phyloP scores from a whole-genome alignment of 2,113 vertebrate species.

The Lepidothrix coronata region DNA sequence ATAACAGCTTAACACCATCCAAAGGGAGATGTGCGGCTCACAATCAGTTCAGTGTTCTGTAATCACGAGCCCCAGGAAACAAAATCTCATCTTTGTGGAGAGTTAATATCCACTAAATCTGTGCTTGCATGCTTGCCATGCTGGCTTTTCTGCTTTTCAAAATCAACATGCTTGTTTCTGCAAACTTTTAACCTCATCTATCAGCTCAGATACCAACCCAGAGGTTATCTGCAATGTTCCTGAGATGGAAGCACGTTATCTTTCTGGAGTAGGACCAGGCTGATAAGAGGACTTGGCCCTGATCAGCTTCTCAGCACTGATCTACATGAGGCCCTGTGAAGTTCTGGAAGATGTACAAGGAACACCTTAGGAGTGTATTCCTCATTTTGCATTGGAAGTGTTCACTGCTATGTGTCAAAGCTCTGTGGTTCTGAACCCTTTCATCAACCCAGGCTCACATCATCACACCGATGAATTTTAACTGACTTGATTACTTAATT shows the following conservation, averaged over 20 bases:
- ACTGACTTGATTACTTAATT: neutral
- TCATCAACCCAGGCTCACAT: neutral
- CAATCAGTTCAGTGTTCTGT: neutral
- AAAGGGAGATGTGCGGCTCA: neutral
- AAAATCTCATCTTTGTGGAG: neutral
- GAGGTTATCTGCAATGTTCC: neutral
- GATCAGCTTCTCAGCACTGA: neutral
- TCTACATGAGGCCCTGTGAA: neutral
- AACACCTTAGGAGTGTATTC: neutral
- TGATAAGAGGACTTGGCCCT: neutral
- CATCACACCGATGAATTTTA: neutral
- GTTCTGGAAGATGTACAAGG: neutral
- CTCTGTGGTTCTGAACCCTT: neutral
- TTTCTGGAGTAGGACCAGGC: neutral
- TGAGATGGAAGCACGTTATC: neutral
- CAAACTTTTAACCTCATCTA: neutral
- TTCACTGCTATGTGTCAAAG: neutral
- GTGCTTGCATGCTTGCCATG: neutral
- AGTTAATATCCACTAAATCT: neutral
- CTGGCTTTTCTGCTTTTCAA: neutral
- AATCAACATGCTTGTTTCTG: neutral
- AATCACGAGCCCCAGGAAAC: neutral
- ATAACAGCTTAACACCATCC: neutral
- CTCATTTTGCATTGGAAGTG: neutral
- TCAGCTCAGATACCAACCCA: neutral